A percentile compares a stretch with the other conserved stretches of the same genome.
Evolutionary conservation across 2,113 vertebrate genomes (phyloP).

Genomic region (Tetraodon nigroviridis): DNA sequence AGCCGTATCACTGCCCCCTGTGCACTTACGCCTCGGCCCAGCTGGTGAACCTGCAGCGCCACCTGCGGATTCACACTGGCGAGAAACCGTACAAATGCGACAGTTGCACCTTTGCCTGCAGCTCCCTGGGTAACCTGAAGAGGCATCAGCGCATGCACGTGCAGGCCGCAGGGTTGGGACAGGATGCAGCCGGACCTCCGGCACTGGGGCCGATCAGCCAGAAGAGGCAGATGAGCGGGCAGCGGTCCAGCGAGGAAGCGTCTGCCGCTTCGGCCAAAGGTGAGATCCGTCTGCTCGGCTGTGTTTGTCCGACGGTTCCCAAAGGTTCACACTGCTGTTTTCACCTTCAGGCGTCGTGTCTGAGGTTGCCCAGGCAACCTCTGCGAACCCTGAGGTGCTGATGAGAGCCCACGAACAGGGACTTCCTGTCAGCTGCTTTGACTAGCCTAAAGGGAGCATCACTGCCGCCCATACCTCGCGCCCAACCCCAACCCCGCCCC

Average conservation of each 20-base stretch:
- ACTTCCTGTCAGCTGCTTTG: slow-evolving; percentile 75
- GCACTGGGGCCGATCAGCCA: slow-evolving; percentile 62
- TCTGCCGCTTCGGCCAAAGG: slow-evolving; percentile 47
- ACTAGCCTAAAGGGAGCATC: slow-evolving; percentile 67
- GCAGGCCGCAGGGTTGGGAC: slow-evolving; percentile 69
- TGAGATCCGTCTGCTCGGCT: slow-evolving; percentile 6
- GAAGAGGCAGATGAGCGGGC: slow-evolving; percentile 69
- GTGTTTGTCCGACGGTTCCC: not conserved
- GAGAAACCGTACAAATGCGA: slow-evolving; percentile 97
- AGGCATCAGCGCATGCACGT: slow-evolving; percentile 91
- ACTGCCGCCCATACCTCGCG: slow-evolving; percentile 41
- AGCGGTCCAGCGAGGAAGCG: slow-evolving; percentile 46
- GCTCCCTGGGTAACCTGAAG: slow-evolving; percentile 95
- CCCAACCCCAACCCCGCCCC: slow-evolving; percentile 50
- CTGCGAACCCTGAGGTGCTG: slow-evolving; percentile 67
- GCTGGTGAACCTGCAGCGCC: slow-evolving; percentile 95
- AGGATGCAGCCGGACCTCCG: slow-evolving; percentile 55
- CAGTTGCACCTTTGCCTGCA: slow-evolving; percentile 91
- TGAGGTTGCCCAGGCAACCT: slow-evolving; percentile 68
- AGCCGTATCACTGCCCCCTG: slow-evolving; percentile 89
- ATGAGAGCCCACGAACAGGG: slow-evolving; percentile 57
- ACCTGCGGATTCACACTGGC: slow-evolving; percentile 93
- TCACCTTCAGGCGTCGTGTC: slow-evolving; percentile 27
- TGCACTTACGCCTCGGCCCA: slow-evolving; percentile 93
- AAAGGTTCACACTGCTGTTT: not conserved